Base-by-base conservation (phyloP, 2,113 vertebrate species). In the Orcinus orca region DNA sequence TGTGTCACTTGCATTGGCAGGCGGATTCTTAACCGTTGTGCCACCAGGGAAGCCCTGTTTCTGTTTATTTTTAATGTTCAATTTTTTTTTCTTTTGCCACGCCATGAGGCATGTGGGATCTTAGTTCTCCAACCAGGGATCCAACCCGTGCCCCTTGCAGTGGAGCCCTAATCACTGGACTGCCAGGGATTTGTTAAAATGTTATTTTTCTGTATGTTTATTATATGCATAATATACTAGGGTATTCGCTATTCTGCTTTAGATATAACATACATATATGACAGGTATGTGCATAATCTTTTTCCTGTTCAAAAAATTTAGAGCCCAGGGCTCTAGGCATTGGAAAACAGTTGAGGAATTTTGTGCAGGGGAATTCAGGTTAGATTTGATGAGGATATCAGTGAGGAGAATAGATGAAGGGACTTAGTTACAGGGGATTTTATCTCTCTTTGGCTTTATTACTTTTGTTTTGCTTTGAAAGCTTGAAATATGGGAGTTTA, bases 381-480 rank as follows among this genome's bases (percentile, higher is more conserved):
- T 93, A 82, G 41, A 47, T 88, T 96, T 93, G 67, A 85, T 79
- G 47, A 88, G 44, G 80, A 89, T 55, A 95, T 93, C n/a, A 71
- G 23, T 84, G 67, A 95, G 50, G 67, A 71, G 67, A 71, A n/a
- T 26, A 67, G 29, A 47, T 68, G 50, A 91, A 44, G 67, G 25
- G 62, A 73, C 67, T 68, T 76, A 65, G 47, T 60, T 14, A 44
- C 41, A 62, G n/a, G 44, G n/a, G 31, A 74, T 92, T 93, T 87
- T 77, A 71, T 87, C 31, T 44, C 21, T 5, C 12, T 87, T 25
- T 83, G 74, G 73, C 17, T 96, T 93, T 41, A 29, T 92, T 93
- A 87, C 55, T 83, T 95, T 88, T 94, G 47, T 88, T 94, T 83
- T 94, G 55, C 55, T 96, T 94, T 76, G 70, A 89, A 82, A 65